These are phyloP conservation scores for Pionites leucogaster DNA, from an alignment of 2,113 vertebrate genomes.

Conservation along the genomic window DNA sequence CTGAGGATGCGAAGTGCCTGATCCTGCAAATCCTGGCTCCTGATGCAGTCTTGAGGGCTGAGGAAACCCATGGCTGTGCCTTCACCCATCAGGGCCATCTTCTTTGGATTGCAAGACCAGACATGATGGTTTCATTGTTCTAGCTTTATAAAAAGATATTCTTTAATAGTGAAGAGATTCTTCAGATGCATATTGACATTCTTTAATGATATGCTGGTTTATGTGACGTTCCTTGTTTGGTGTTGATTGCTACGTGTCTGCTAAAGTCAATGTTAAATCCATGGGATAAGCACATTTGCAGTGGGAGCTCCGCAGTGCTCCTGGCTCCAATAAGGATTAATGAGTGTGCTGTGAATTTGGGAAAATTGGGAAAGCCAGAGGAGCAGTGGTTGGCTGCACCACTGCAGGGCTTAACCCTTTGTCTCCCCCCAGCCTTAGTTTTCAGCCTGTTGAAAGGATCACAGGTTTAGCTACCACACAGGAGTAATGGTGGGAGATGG, in stretches of 20 bases:
- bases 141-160: neutral
- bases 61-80: neutral
- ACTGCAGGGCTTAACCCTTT: neutral
- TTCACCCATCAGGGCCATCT: neutral
- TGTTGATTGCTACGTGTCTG: rapidly evolving
- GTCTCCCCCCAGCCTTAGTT: neutral
- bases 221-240: rapidly evolving
- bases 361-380: neutral
- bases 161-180: neutral
- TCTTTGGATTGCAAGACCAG: neutral
- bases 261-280: rapidly evolving
- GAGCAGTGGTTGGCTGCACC: neutral
- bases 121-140: neutral
- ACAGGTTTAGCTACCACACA: rapidly evolving
- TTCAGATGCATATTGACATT: rapidly evolving
- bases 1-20: neutral
- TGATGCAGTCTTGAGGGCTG: rapidly evolving
- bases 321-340: neutral
- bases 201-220: rapidly evolving
- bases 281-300: rapidly evolving
- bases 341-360: neutral
- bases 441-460: neutral
- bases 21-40: neutral
- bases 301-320: neutral
- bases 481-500: neutral